These are phyloP conservation scores for Rhaphigaster nebulosa DNA, from an alignment of 2,888 invertebrate species.

Conservation along the genomic window DNA sequence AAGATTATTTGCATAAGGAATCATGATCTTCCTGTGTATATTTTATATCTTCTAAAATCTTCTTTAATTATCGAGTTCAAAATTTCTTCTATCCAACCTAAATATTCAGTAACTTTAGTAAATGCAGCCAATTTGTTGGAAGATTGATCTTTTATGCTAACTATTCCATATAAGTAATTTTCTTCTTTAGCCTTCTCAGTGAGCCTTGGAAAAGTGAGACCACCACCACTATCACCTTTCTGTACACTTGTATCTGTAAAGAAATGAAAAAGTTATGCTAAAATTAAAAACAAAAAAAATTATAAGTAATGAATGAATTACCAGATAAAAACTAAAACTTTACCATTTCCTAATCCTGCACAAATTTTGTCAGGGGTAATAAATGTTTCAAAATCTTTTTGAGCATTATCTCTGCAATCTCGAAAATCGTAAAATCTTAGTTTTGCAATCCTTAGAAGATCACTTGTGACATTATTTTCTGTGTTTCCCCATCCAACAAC, in stretches of 20 bases:
- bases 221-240: slow-evolving; percentile 7
- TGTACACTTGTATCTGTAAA: slow-evolving; percentile 3
- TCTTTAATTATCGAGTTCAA: background rate
- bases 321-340: background rate
- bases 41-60: background rate
- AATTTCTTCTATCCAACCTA: background rate
- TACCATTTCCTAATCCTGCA: slow-evolving; percentile 43
- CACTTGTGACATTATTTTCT: background rate
- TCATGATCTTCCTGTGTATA: background rate
- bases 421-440: slow-evolving; percentile 21
- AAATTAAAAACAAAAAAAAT: background rate
- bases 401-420: background rate
- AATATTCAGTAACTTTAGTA: background rate
- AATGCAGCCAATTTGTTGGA: slow-evolving; percentile 22
- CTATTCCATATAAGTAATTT: slow-evolving; percentile 21
- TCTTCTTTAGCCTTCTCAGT: background rate
- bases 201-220: background rate
- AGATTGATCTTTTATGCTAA: slow-evolving; percentile 5
- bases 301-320: background rate
- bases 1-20: background rate
- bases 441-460: background rate
- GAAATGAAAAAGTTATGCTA: background rate
- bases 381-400: slow-evolving; percentile 27
- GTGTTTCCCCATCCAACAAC: slow-evolving; percentile 34
- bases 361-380: slow-evolving; percentile 18